phyloP scores from a whole-genome alignment of 1,140 invertebrate species.

The Drosophila varians region DNA sequence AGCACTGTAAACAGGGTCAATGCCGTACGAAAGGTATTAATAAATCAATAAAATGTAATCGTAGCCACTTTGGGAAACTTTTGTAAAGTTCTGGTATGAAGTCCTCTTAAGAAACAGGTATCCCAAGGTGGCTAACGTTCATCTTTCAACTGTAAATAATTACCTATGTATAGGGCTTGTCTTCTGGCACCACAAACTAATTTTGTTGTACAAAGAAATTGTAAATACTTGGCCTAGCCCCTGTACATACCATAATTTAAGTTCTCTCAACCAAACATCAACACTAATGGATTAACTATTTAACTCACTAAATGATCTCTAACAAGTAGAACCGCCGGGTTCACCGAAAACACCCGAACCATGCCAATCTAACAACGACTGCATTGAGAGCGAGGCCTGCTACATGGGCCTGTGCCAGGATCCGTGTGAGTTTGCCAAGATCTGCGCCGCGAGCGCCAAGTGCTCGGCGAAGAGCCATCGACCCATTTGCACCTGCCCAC shows the following conservation, averaged over 20 bases:
- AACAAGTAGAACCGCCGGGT: constrained; percentile 87
- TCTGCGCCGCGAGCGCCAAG: constrained; percentile 88
- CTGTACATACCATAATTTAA: constrained; percentile 49
- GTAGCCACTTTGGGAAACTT: constrained; percentile 45
- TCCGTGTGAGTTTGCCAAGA: constrained; percentile 89
- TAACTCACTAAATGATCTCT: constrained; percentile 57
- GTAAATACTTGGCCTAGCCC: constrained; percentile 37
- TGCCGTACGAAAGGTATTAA: constrained; percentile 85
- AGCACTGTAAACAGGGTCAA: constrained; percentile 85
- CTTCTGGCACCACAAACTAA: constrained; percentile 41
- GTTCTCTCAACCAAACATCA: constrained; percentile 1
- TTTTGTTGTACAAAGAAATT: constrained; percentile 45
- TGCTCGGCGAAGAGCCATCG: constrained; percentile 90
- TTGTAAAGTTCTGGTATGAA: not conserved
- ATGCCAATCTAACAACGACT: constrained; percentile 90
- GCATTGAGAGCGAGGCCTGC: constrained; percentile 89
- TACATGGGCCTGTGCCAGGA: constrained; percentile 90
- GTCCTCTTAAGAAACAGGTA: not conserved
- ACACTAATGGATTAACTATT: constrained; percentile 12
- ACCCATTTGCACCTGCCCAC: constrained; percentile 90
- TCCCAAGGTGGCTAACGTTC: constrained; percentile 56
- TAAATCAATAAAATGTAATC: constrained; percentile 19
- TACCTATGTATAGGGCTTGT: constrained; percentile 57
- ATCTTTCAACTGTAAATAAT: constrained; percentile 51
- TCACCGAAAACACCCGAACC: constrained; percentile 87